Percentiles rank a stretch among this genome's conserved stretches.
Conservation (phyloP, 2,113 vertebrate genomes). For the Notothenia rossii region DNA sequence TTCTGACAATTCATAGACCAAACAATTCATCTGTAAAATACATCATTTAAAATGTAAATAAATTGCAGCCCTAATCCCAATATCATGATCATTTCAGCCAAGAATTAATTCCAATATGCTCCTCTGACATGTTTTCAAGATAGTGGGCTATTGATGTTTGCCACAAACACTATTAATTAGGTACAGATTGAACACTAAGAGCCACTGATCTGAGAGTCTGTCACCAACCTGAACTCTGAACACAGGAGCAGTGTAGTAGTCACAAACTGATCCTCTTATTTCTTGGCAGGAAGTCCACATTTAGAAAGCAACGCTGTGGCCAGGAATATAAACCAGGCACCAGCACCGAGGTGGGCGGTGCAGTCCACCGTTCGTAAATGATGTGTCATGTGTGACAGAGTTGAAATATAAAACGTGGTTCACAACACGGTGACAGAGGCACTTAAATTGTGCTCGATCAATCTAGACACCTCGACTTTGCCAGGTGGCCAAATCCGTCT, state of each 20-base stretch:
- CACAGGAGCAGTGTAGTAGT: slow-evolving; percentile 21
- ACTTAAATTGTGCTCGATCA: slow-evolving; percentile 7
- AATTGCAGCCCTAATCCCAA: no score
- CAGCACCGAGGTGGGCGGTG: slow-evolving; percentile 38
- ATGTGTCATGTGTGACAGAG: slow-evolving; percentile 62
- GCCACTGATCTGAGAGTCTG: neutral
- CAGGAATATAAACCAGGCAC: slow-evolving; percentile 56
- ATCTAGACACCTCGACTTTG: slow-evolving; percentile 50
- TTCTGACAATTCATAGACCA: no score
- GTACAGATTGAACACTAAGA: neutral
- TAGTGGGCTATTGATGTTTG: no score
- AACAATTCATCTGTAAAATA: no score
- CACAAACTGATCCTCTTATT: slow-evolving; percentile 29
- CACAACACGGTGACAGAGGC: neutral
- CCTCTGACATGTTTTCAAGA: neutral
- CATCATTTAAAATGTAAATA: no score
- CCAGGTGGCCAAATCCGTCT: slow-evolving; percentile 75
- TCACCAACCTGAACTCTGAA: slow-evolving; percentile 53
- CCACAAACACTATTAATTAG: neutral
- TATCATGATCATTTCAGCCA: neutral
- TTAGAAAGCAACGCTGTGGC: slow-evolving; percentile 60
- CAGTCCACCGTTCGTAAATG: slow-evolving; percentile 22
- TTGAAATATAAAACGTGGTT: slow-evolving; percentile 13
- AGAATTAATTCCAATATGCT: neutral
- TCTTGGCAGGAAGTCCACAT: slow-evolving; percentile 64